These are phyloP conservation scores for Protonibea diacanthus DNA, from an alignment of 2,797 vertebrate genomes.

Conservation along the genomic window DNA sequence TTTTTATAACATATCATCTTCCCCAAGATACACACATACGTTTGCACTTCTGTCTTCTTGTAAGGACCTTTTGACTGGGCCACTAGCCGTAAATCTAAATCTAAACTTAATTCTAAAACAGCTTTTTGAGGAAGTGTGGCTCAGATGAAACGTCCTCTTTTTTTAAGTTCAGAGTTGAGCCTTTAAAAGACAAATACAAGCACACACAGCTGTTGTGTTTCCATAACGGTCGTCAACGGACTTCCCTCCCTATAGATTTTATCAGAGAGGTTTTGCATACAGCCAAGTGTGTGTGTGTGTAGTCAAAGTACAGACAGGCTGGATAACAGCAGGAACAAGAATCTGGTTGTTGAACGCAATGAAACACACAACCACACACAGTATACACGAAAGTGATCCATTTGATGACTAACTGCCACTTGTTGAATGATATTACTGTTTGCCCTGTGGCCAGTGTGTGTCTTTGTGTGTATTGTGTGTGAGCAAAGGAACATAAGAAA, in stretches of 20 bases:
- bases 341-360: conserved; percentile 44
- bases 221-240: conserved; percentile 34
- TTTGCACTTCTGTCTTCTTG: background rate
- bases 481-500: conserved; percentile 8
- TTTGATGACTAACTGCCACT: conserved; percentile 66
- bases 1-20: background rate
- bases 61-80: background rate
- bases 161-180: too few relatives aligned
- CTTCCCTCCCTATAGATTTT: conserved; percentile 37
- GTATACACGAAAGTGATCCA: conserved; percentile 35
- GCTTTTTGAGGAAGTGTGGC: background rate
- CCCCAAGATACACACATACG: background rate
- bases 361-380: conserved; percentile 47
- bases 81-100: background rate
- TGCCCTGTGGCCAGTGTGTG: conserved; percentile 34
- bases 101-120: background rate
- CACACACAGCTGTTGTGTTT: conserved; percentile 38
- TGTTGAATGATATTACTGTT: conserved; percentile 58
- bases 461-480: background rate
- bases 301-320: conserved; percentile 16
- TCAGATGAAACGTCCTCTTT: background rate
- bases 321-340: conserved; percentile 64
- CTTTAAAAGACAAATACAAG: background rate
- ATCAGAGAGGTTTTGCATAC: conserved; percentile 32
- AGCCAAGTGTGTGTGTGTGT: conserved; percentile 9